phyloP scores from a whole-genome alignment of 2,888 invertebrate genomes.

The Hedya salicella region DNA sequence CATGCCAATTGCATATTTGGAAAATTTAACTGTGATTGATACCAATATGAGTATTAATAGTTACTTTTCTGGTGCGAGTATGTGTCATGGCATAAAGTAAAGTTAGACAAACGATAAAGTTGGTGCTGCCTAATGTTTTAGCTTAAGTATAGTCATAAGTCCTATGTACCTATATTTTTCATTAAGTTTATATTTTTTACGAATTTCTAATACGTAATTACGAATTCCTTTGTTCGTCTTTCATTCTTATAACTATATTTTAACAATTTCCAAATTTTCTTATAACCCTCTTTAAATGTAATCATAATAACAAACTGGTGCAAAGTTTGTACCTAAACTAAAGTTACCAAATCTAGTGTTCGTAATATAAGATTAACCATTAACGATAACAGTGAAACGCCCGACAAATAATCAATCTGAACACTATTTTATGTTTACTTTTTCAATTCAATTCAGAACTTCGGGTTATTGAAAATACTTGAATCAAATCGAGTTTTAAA shows the following conservation, averaged over 20 bases:
- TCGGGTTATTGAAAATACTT: no score
- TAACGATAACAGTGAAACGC: background rate
- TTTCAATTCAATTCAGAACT: no score
- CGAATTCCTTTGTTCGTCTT: background rate
- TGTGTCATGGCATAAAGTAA: slow-evolving; percentile 46
- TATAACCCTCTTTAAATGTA: slow-evolving; percentile 41
- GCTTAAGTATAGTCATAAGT: slow-evolving; percentile 41
- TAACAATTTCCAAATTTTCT: slow-evolving; percentile 9
- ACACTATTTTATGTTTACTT: slow-evolving; percentile 5
- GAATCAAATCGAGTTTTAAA: no score
- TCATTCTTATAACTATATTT: background rate
- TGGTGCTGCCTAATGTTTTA: slow-evolving; percentile 67
- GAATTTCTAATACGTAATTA: no score
- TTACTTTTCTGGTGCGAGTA: background rate
- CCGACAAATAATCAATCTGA: background rate
- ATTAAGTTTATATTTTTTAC: slow-evolving; percentile 7
- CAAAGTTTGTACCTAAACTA: slow-evolving; percentile 46
- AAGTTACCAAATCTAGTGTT: slow-evolving; percentile 75
- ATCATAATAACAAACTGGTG: slow-evolving; percentile 33
- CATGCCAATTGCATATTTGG: background rate
- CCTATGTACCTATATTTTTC: background rate
- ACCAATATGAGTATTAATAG: background rate
- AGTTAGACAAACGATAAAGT: slow-evolving; percentile 68
- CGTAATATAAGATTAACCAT: slow-evolving; percentile 53
- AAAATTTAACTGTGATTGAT: no score